Base-by-base conservation (phyloP, 2,888 invertebrate species). In the Furcula furcula region DNA sequence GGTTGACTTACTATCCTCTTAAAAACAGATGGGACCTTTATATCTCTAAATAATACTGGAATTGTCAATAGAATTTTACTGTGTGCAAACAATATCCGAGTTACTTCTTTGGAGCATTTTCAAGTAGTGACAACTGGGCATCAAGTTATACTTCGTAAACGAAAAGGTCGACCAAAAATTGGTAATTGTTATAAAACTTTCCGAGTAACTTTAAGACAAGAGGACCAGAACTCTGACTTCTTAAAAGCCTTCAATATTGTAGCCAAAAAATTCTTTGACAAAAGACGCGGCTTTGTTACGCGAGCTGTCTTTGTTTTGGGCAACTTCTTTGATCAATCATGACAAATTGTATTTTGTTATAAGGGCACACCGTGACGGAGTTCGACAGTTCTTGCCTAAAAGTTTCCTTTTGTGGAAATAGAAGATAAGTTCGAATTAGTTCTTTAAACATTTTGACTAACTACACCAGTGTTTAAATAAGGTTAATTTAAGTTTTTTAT, bases 291-390 rank as follows among this genome's bases (percentile, higher is more conserved):
- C 68, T 70, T 74, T 76, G 69, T 74, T 70, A 55, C 56, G 47
- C 52, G 47, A 55, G 53, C 55, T 53, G 65, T 73, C 70, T 73
- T 77, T 79, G 74, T 76, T 76, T 76, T 65, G 62, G 54, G 63
- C 55, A 76, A 77, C 72, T 82, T 80, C 71, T 78, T 80, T 83
- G 85, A 85, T 85, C 84, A 85, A 85, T 86, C 81, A 84, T 78
- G 83, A 81, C 80, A 84, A 84, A 84, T 79, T 82, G 76, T 79
- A 65, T 82, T 85, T 83, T 78, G 76, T 79, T 82, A 66, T 68
- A 72, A 75, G 74, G 76, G 65, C 65, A 60, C 65, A 69, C 58
- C 58, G 65, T 75, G 76, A 74, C 64, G 61, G 70, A 80, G 72
- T 81, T 82, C 73, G 82, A 74, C 78, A 81, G 78, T 74, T 81